Evolutionary conservation across 2,797 vertebrate genomes (phyloP).

Genomic region (Sorex maritimensis): DNA sequence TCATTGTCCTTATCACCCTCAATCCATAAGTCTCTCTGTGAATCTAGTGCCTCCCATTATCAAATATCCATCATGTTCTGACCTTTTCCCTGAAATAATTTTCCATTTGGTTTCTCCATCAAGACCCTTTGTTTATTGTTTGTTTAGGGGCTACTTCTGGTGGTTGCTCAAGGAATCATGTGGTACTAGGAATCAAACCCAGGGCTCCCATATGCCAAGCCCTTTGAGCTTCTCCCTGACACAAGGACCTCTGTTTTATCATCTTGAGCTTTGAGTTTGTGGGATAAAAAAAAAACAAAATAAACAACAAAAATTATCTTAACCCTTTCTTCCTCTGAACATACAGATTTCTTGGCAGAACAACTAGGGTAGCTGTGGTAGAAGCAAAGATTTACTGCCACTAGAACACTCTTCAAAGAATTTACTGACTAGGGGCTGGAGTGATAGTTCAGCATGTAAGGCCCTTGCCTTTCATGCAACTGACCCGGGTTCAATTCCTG

Average conservation of each 20-base stretch:
- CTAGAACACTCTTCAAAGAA: background rate
- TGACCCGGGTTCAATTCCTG: too few relatives aligned
- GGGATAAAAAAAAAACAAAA: background rate
- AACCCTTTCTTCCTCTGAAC: background rate
- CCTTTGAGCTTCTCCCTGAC: too few relatives aligned
- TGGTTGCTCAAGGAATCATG: too few relatives aligned
- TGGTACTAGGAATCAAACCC: too few relatives aligned
- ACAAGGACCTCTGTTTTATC: slow-evolving; percentile 15
- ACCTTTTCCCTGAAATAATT: background rate
- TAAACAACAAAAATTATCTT: background rate
- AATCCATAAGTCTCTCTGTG: background rate
- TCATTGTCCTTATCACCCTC: background rate
- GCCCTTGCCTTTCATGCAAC: too few relatives aligned
- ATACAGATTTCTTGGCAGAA: background rate
- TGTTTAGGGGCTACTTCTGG: too few relatives aligned
- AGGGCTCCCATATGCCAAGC: too few relatives aligned
- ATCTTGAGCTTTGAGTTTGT: slow-evolving; percentile 29
- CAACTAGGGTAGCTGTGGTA: too few relatives aligned
- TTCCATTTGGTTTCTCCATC: background rate
- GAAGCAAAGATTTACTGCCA: background rate
- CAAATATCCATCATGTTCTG: background rate
- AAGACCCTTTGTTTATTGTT: too few relatives aligned
- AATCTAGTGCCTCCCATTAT: background rate
- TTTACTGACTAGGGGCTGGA: background rate
- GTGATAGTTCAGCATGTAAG: background rate